These are phyloP conservation scores for Trisateles emortualis DNA, from an alignment of 2,888 invertebrate genomes.

Conservation along the genomic window DNA sequence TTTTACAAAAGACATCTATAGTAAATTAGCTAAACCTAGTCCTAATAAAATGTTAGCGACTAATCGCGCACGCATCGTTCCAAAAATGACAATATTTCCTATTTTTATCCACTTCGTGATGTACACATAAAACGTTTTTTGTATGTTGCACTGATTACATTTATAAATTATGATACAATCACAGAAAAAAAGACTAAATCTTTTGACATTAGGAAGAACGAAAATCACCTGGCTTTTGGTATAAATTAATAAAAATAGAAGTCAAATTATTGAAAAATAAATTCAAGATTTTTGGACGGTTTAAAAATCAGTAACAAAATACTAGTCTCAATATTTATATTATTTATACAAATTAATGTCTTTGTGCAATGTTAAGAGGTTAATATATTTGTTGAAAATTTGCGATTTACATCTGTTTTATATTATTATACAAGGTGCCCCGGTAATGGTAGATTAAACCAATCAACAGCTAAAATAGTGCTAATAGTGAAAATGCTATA, in stretches of 20 bases:
- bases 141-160: not conserved
- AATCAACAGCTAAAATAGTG: too few relatives aligned
- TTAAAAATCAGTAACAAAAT: slow-evolving; percentile 6
- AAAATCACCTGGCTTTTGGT: not conserved
- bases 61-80: too few relatives aligned
- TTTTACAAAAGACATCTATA: too few relatives aligned
- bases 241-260: not conserved
- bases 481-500: too few relatives aligned
- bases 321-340: slow-evolving; percentile 12
- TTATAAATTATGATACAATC: not conserved
- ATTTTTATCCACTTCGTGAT: too few relatives aligned
- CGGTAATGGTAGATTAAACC: not conserved
- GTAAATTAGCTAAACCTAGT: too few relatives aligned
- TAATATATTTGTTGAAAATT: not conserved
- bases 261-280: not conserved
- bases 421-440: not conserved
- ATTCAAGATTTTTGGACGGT: slow-evolving; percentile 9
- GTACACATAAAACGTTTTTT: too few relatives aligned
- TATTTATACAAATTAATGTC: slow-evolving; percentile 12
- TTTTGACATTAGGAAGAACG: not conserved
- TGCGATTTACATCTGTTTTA: slow-evolving; percentile 1
- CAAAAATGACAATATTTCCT: too few relatives aligned
- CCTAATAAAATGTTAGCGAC: too few relatives aligned
- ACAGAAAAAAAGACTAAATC: not conserved
- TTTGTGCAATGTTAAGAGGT: slow-evolving; percentile 28